Evolutionary conservation across 2,113 vertebrate species (phyloP).

Genomic region (Dipodomys ordii): DNA sequence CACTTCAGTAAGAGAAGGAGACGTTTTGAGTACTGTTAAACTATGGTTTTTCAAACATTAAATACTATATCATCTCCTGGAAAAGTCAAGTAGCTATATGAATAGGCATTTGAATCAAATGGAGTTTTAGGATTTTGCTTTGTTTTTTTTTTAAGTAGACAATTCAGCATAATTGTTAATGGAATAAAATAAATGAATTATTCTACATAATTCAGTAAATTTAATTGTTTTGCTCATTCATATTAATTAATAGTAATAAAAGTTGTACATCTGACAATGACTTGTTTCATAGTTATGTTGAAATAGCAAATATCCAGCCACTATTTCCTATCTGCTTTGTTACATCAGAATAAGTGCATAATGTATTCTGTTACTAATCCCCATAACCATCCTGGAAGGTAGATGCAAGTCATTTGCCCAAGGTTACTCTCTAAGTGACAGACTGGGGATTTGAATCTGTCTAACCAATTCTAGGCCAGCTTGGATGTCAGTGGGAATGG

Average conservation of each 20-base stretch:
- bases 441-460: constrained; percentile 54
- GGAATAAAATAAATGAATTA: no score
- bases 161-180: no score
- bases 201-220: background rate
- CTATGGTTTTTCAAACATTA: background rate
- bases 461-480: background rate
- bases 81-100: constrained; percentile 5
- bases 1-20: background rate
- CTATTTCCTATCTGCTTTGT: background rate
- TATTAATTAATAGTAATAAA: background rate
- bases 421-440: constrained; percentile 54
- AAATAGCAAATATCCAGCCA: background rate
- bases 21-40: background rate
- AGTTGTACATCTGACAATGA: background rate
- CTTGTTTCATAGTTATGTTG: background rate
- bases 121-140: no score
- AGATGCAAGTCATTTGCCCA: constrained; percentile 5
- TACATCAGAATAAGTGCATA: background rate
- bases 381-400: background rate
- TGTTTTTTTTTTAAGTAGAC: background rate
- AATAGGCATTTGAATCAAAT: background rate
- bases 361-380: background rate
- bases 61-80: background rate
- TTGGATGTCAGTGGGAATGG: background rate
- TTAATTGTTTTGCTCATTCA: constrained; percentile 3